Evolutionary conservation across 2,797 vertebrate genomes (phyloP).

Genomic region (Cynopterus sphinx): DNA sequence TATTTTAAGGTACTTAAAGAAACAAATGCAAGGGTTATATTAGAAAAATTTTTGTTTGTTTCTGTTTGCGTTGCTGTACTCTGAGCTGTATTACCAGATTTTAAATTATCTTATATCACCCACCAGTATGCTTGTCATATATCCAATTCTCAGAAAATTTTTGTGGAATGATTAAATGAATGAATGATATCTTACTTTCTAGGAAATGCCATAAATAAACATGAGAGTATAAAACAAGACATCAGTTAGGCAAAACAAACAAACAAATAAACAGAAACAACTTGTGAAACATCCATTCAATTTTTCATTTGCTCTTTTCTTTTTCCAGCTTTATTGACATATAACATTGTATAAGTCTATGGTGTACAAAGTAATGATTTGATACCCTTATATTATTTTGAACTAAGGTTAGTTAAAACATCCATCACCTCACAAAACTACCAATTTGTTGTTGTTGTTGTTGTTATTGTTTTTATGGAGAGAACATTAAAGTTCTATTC

Average conservation of each 20-base stretch:
- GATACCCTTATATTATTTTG: background rate
- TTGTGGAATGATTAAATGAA: slow-evolving; percentile 51
- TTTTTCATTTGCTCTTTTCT: slow-evolving; percentile 16
- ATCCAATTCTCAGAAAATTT: background rate
- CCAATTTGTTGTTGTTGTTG: background rate
- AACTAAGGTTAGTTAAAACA: background rate
- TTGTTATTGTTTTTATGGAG: background rate
- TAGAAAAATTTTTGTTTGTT: background rate
- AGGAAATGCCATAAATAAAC: slow-evolving; percentile 15
- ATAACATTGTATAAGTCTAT: background rate
- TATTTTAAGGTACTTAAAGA: background rate
- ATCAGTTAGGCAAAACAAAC: slow-evolving; percentile 43
- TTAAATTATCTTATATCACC: background rate
- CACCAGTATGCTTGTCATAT: background rate
- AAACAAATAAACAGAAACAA: background rate
- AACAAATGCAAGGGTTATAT: background rate
- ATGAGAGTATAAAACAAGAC: slow-evolving; percentile 28
- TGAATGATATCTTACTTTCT: slow-evolving; percentile 48
- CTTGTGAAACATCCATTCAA: background rate
- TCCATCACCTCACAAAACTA: background rate
- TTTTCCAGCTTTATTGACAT: background rate
- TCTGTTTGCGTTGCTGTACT: background rate
- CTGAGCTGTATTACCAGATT: background rate
- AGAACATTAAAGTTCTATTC: background rate
- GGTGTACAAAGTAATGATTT: background rate